Base-by-base conservation (phyloP, 2,797 vertebrate species). In the Trichosurus vulpecula region DNA sequence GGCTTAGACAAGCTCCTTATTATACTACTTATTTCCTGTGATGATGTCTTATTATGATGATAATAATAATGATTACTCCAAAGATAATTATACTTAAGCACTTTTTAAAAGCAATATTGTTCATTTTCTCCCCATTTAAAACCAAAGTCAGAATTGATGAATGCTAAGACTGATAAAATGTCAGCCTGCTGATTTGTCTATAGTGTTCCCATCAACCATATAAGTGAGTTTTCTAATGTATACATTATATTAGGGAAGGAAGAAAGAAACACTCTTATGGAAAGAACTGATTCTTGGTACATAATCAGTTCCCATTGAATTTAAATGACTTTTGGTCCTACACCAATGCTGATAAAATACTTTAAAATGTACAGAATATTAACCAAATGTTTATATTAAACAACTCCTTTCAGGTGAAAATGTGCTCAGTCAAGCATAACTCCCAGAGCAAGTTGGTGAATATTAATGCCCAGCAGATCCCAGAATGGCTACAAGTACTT, bases 371-470 rank as follows among this genome's bases (percentile, higher is more conserved):
- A 98, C 98, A 98, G 98, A 98, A 98, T 98, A 98, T 98, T 99
- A 99, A 98, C 97, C 96, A 98, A 99, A 98, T 98, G 95, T 99
- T 99, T 99, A 98, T 98, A 98, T 98, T 98, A 98, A 98, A 98
- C 98, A 97, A 97, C 92, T 95, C 97, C 97, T 98, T 99, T 98
- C 98, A 98, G 98, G 98, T 98, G 98, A 98, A 98, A 98, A 98
- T 74, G 90, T 47, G 97, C 96, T 98, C 97, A 30, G 97, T 0
- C 93, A 98, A 98, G 98, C 98, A 95, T 97, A 98, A 97, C 98
- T 96, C 96, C 95, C 96, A 93, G 55, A 95, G 98, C 95, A 95
- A 96, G 95, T 97, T 94, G 96, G 96, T 97, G 98, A 98, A 99
- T 98, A 98, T 98, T 98, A 98, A 98, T 97, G 97, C 94, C 97